These are phyloP conservation scores for Neodiprion pinetum DNA, from an alignment of 1,140 invertebrate genomes.

Conservation along the genomic window DNA sequence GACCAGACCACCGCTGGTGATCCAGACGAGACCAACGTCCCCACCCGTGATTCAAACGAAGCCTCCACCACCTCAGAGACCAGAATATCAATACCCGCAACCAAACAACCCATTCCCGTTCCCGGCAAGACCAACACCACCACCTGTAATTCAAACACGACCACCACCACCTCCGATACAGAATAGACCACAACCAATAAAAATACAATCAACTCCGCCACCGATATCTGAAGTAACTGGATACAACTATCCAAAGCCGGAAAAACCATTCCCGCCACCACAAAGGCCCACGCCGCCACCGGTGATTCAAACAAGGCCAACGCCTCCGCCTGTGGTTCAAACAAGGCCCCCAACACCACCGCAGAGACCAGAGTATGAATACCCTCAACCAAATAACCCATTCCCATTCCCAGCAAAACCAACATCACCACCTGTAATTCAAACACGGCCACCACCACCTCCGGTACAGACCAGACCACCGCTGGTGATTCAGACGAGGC, in stretches of 20 bases:
- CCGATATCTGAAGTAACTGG: constrained; percentile 11
- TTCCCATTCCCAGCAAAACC: neutral
- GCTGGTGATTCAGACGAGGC: constrained; percentile 17
- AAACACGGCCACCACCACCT: constrained; percentile 19
- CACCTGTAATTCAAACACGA: constrained; percentile 19
- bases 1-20: constrained; percentile 15
- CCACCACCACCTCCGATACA: constrained; percentile 26
- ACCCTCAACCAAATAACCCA: constrained; percentile 22
- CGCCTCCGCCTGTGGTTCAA: constrained; percentile 9
- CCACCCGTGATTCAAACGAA: constrained; percentile 1
- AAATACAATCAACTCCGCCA: constrained; percentile 17
- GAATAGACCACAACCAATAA: constrained; percentile 20
- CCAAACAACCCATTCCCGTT: constrained; percentile 17
- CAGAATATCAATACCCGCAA: constrained; percentile 11
- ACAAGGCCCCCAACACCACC: constrained; percentile 19
- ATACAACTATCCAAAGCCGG: constrained; percentile 27
- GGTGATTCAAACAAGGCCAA: constrained; percentile 10
- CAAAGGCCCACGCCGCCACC: constrained; percentile 19
- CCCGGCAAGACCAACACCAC: constrained; percentile 21
- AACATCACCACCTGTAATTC: constrained; percentile 13
- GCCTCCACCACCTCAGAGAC: constrained; percentile 21
- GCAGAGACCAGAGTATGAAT: constrained; percentile 25
- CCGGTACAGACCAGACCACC: constrained; percentile 18
- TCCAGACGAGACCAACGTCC: constrained; percentile 18
- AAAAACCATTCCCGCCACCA: constrained; percentile 22